Evolutionary conservation across 1,140 invertebrate genomes (phyloP).

Genomic region (Macrosteles quadrilineatus): DNA sequence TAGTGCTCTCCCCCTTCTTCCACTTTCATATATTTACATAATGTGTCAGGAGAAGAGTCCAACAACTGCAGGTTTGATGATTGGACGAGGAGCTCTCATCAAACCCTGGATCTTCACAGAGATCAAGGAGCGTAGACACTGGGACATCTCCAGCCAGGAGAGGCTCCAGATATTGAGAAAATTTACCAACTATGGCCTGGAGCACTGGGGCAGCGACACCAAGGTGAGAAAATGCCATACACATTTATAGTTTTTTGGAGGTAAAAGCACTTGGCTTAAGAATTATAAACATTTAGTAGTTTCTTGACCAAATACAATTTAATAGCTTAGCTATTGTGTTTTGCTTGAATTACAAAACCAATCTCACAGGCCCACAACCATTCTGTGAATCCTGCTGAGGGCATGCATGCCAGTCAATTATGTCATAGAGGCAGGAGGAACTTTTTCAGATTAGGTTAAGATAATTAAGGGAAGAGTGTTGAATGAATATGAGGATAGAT

Average conservation of each 20-base stretch:
- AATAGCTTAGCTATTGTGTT: no score
- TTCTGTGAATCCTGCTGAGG: no score
- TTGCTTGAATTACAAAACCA: no score
- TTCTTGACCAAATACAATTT: no score
- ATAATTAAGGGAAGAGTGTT: no score
- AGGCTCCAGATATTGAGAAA: slow-evolving; percentile 89
- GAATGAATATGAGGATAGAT: no score
- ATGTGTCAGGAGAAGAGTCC: slow-evolving; percentile 51
- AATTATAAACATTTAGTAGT: background rate
- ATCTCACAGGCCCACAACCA: no score
- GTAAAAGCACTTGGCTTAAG: background rate
- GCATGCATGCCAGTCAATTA: no score
- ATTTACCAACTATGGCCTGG: slow-evolving; percentile 92
- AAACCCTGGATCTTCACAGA: slow-evolving; percentile 99
- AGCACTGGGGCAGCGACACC: slow-evolving; percentile 98
- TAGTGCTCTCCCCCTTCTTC: no score
- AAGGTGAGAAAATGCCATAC: slow-evolving; percentile 51
- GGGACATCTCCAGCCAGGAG: slow-evolving; percentile 89
- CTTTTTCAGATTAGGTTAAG: no score
- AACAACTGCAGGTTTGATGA: slow-evolving; percentile 72
- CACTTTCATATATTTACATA: slow-evolving; percentile 99
- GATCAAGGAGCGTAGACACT: slow-evolving; percentile 90
- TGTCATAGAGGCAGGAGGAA: no score
- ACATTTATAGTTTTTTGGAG: background rate
- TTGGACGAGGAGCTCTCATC: slow-evolving; percentile 92